A percentile compares a stretch with the other conserved stretches of the same genome.
Evolutionary conservation across 2,888 invertebrate species (phyloP).

Genomic region (Serripes groenlandicus): DNA sequence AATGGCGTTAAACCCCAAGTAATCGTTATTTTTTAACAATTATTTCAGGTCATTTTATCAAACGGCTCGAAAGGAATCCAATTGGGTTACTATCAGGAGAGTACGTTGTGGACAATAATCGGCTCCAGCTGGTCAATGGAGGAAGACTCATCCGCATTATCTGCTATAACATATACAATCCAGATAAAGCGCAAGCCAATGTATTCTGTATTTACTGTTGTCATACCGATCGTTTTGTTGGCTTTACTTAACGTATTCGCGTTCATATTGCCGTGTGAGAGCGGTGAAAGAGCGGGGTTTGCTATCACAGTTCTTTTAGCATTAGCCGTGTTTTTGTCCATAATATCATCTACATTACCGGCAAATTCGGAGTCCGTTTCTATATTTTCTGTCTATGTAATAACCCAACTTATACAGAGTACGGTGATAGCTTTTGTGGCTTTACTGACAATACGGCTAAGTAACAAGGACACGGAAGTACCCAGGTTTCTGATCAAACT

Average conservation of each 20-base stretch:
- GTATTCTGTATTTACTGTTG: slow-evolving; percentile 54
- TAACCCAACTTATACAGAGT: slow-evolving; percentile 41
- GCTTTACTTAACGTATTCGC: slow-evolving; percentile 55
- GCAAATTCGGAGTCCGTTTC: slow-evolving; percentile 54
- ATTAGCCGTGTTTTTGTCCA: slow-evolving; percentile 57
- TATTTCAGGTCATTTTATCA: slow-evolving; percentile 42
- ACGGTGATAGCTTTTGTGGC: slow-evolving; percentile 41
- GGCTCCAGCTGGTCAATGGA: slow-evolving; percentile 23
- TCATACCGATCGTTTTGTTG: slow-evolving; percentile 62
- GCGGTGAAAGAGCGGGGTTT: slow-evolving; percentile 59
- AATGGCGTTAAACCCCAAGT: not conserved
- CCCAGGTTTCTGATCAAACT: not conserved
- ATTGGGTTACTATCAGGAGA: slow-evolving; percentile 28
- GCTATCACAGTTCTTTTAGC: slow-evolving; percentile 58
- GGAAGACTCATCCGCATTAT: slow-evolving; percentile 20
- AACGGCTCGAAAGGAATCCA: slow-evolving; percentile 41
- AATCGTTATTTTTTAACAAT: too few species aligned
- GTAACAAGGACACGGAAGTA: not conserved
- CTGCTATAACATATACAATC: slow-evolving; percentile 46
- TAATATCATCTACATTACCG: slow-evolving; percentile 44
- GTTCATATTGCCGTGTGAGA: slow-evolving; percentile 57
- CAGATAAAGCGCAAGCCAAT: slow-evolving; percentile 60
- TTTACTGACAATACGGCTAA: slow-evolving; percentile 25
- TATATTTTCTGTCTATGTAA: slow-evolving; percentile 47
- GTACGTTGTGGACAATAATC: slow-evolving; percentile 48